Base-by-base conservation (phyloP, 92 coral and sea anemone species). In the Siderastrea radians region DNA sequence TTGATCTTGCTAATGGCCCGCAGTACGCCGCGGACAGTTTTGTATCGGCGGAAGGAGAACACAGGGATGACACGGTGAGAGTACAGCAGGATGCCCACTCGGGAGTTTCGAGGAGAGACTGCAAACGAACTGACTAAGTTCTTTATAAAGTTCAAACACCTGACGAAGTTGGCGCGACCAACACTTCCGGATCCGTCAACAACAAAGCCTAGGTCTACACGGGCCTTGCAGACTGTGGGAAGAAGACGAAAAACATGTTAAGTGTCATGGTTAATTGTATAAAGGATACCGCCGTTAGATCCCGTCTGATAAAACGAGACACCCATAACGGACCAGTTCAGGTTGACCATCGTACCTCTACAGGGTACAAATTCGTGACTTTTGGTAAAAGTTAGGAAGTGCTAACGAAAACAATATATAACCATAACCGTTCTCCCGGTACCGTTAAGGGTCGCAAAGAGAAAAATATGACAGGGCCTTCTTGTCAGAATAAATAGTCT, bases 171-270 rank as follows among this genome's bases (percentile, higher is more conserved):
- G 49, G 85, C 82, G 17, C 68, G 77, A 9, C 91, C 91, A 74
- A 95, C 90, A 74, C 96, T 95, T 63, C 93, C 96, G 13, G 98
- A 93, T 12, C 98, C 95, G 73, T 95, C 98, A 51, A 95, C 78
- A 45, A 95, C 66, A 19, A 95, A 74, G 57, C 95, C 98, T 62
- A 95, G 92, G 72, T 95, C 98, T 19, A 95, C 68, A 64, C 87
- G 92, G 55, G 93, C 88, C 51, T 66, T 75, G 82, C 96, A 93
- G 15, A 90, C 96, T 93, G 86, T 5, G 78, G 11, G 9, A 3
- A 15, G 45, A 46, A 7, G 6, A 78, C 2, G n/a, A 26, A 26
- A 26, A 26, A 26, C 38, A 26, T 26, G n/a, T n/a, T n/a, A 49
- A 0, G 71, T 47, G n/a, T 65, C 43, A 50, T 26, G 38, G 38